Conservation (phyloP, 1,140 invertebrate genomes). For the Macrocentrus cingulum region DNA sequence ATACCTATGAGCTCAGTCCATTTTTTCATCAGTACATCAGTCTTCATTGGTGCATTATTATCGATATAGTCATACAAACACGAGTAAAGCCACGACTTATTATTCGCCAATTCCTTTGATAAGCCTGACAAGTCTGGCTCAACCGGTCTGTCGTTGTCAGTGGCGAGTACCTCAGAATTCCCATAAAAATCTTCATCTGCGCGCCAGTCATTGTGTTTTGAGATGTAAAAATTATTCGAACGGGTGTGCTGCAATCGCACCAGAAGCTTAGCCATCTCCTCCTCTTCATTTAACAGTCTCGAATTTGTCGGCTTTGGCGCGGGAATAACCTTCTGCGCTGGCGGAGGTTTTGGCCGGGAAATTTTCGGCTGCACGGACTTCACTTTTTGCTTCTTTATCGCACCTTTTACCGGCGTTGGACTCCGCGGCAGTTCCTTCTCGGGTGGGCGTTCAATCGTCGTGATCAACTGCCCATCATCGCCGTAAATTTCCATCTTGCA, state of each 20-base stretch:
- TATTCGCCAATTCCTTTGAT: background rate
- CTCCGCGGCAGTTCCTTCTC: conserved; percentile 2
- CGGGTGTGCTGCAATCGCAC: conserved; percentile 19
- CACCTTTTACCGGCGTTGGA: conserved; percentile 18
- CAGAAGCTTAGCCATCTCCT: conserved; percentile 3
- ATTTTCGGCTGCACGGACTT: background rate
- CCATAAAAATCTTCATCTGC: conserved; percentile 28
- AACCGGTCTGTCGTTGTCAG: background rate
- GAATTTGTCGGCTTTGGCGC: background rate
- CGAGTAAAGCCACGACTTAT: conserved; percentile 3
- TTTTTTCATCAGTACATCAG: conserved; percentile 6
- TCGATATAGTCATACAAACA: conserved; percentile 27
- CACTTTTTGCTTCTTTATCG: conserved; percentile 19
- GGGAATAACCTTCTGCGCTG: background rate
- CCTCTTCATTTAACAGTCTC: background rate
- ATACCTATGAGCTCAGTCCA: conserved; percentile 21
- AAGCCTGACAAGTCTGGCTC: background rate
- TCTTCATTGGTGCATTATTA: conserved; percentile 18
- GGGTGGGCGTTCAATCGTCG: background rate
- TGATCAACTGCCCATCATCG: conserved; percentile 26
- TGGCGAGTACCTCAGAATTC: conserved; percentile 16
- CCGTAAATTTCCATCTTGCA: conserved; percentile 32
- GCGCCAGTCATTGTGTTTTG: conserved; percentile 27
- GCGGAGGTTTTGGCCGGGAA: background rate
- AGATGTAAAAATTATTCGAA: conserved; percentile 25